A percentile compares a stretch with the other conserved stretches of the same genome.
These are phyloP conservation scores for Trachythela sp. DNA, from an alignment of 64 coral and sea anemone species.

Conservation along the genomic window DNA sequence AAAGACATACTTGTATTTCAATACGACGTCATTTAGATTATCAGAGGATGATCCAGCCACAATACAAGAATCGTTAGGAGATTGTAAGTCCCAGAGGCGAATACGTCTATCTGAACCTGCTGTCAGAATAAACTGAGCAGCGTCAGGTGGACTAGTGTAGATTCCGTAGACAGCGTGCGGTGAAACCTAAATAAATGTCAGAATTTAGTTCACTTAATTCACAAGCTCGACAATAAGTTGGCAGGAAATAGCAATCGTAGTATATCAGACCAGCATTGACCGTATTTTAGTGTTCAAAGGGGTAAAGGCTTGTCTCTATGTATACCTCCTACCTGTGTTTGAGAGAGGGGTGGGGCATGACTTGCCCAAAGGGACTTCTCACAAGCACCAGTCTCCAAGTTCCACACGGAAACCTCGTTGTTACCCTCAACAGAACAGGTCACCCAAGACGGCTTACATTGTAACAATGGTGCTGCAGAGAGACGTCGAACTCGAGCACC, in stretches of 20 bases:
- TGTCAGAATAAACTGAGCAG: conserved; percentile 83
- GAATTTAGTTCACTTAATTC: not conserved
- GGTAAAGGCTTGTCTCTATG: not conserved
- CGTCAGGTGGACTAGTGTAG: conserved; percentile 69
- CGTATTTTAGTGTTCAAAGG: too few relatives aligned
- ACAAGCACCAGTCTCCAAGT: conserved; percentile 89
- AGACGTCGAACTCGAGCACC: conserved; percentile 83
- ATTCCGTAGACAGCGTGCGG: conserved; percentile 82
- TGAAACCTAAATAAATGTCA: conserved; percentile 55
- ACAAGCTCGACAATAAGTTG: too few relatives aligned
- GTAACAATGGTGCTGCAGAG: conserved; percentile 52
- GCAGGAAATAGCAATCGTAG: not conserved
- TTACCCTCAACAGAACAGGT: conserved; percentile 91
- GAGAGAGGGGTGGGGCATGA: conserved; percentile 81
- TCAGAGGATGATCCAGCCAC: conserved; percentile 85
- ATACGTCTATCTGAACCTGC: conserved; percentile 92
- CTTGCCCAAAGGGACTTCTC: conserved; percentile 90
- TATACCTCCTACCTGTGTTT: conserved; percentile 65
- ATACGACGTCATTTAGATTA: conserved; percentile 70
- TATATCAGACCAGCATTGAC: too few relatives aligned
- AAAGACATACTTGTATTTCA: conserved; percentile 79
- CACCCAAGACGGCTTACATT: conserved; percentile 90
- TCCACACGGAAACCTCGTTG: conserved; percentile 95
- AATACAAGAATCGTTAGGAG: conserved; percentile 84
- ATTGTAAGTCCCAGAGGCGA: conserved; percentile 88